Evolutionary conservation across 2,888 invertebrate genomes (phyloP), one percentile per base, ranked within the genome.

Genomic region (Tachina grossa): DNA sequence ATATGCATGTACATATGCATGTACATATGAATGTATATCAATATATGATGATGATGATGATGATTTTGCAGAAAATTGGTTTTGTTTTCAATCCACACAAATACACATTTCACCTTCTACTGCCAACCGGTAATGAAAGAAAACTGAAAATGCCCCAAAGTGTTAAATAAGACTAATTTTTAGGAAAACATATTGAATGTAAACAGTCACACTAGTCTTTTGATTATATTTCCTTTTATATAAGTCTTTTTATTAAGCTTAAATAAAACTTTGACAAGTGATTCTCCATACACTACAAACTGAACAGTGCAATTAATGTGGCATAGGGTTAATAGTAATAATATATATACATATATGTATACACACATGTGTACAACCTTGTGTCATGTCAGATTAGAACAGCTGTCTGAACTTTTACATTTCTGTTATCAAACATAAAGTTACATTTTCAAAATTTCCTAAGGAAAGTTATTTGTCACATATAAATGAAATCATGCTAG

Each of bases 161-260:
- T 75, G 69, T 57, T 63, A 69, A 72, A 68, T 72, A 51, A 55
- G 53, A 57, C 9, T n/a, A 72, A 55, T 66, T 84, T 72, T 57
- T 43, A 43, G 39, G 39, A 51, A 83, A 72, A 75, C 63, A 80
- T 85, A 78, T 78, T 82, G 63, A 82, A 82, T 78, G 78, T 82
- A 41, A 61, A 69, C 63, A 65, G 74, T 63, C 74, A 43, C 31
- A 31, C 31, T 31, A 78, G 71, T 51, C 78, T 59, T 47, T 75
- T 85, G 82, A 75, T 69, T 82, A 75, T 53, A 75, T 85, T 82
- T 85, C 82, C 77, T 77, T 63, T 77, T 31, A 6, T 0, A 6
- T 13, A 22, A 45, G 43, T 74, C 68, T 59, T 19, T 13, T 79
- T 55, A 72, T 57, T 69, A 59, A 43, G 10, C 59, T 76, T 78